phyloP scores from a whole-genome alignment of 2,888 invertebrate genomes.

The Orthosia gothica region DNA sequence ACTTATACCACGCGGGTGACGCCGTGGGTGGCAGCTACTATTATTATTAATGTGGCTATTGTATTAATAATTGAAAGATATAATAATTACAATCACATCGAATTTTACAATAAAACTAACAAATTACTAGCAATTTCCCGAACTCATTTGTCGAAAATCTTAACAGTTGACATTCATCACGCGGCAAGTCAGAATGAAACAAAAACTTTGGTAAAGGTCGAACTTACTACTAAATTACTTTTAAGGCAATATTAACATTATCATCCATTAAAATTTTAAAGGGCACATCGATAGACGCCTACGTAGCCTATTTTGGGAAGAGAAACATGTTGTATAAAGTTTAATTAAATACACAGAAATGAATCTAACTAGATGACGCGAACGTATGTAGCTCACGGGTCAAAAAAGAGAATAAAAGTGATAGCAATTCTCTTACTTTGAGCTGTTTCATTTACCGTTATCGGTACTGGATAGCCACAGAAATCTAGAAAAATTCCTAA shows the following conservation, averaged over 20 bases:
- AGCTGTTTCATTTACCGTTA: no score
- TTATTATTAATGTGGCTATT: not conserved
- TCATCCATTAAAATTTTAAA: constrained; percentile 23
- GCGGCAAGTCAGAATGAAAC: not conserved
- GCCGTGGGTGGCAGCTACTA: no score
- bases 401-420: no score
- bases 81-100: not conserved
- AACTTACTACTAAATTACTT: constrained; percentile 33
- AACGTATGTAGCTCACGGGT: no score
- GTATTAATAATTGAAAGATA: not conserved
- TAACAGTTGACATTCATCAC: not conserved
- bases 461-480: no score
- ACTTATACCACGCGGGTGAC: no score
- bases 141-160: not conserved
- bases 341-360: constrained; percentile 32
- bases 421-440: no score
- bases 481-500: no score
- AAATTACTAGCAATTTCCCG: fast-evolving
- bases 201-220: constrained; percentile 19
- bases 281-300: constrained; percentile 15
- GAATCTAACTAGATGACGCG: no score
- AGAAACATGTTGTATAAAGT: constrained; percentile 22
- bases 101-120: not conserved
- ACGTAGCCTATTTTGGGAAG: constrained; percentile 17
- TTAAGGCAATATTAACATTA: constrained; percentile 26